These are phyloP conservation scores for Blennius ocellaris DNA, from an alignment of 2,113 vertebrate species.

Conservation along the genomic window DNA sequence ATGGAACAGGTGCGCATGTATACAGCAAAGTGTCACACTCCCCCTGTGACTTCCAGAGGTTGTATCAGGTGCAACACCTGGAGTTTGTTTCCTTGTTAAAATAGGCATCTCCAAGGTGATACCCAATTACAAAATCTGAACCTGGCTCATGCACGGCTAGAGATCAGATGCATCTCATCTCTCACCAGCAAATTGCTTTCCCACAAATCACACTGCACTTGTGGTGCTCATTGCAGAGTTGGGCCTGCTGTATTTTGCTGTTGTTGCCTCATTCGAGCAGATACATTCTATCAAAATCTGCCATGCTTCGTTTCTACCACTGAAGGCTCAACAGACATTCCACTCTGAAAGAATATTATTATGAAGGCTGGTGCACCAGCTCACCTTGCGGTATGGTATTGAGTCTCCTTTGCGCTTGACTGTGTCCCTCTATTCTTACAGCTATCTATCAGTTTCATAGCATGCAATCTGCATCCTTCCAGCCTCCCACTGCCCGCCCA, in stretches of 20 bases:
- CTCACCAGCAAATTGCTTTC: conserved; percentile 37
- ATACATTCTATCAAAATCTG: conserved; percentile 31
- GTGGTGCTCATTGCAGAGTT: conserved; percentile 2
- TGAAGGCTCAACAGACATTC: conserved; percentile 32
- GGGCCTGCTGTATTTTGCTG: conserved; percentile 3
- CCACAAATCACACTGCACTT: conserved; percentile 19
- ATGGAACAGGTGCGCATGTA: conserved; percentile 43
- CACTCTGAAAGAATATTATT: conserved; percentile 58
- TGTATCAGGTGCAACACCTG: conserved; percentile 55
- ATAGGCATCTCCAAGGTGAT: conserved; percentile 62
- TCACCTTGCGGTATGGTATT: conserved; percentile 70
- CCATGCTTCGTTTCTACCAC: conserved; percentile 28
- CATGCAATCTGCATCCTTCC: conserved; percentile 77
- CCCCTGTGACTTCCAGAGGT: conserved; percentile 53
- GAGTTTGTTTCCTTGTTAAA: conserved; percentile 63
- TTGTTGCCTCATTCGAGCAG: not conserved
- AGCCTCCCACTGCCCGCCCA: conserved; percentile 77
- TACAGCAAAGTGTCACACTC: conserved; percentile 32
- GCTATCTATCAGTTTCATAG: conserved; percentile 79
- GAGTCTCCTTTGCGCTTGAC: conserved; percentile 75
- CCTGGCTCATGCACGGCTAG: conserved; percentile 26
- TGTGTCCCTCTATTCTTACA: conserved; percentile 73
- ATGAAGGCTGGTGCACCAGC: conserved; percentile 54
- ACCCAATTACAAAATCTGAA: conserved; percentile 60
- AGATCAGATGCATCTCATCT: conserved; percentile 52